These are phyloP conservation scores for Axinella damicornis DNA, from an alignment of 37 sponge, comb jelly and placozoan genomes.

Conservation along the genomic window DNA sequence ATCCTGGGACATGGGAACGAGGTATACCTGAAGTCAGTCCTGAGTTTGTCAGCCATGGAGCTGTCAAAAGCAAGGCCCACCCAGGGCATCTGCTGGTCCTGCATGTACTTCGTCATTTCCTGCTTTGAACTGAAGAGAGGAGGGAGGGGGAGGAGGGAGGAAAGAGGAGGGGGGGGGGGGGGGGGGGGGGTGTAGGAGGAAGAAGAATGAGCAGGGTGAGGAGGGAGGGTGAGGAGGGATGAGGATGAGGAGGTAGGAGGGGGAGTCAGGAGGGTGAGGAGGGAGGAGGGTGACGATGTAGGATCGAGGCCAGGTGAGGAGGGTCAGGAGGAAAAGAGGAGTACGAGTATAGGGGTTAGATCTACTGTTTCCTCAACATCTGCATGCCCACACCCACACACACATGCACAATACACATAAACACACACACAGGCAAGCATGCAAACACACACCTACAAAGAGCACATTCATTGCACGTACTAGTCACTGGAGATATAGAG, in stretches of 20 bases:
- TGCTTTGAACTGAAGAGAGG: slow-evolving; percentile 43
- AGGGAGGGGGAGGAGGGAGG: not conserved
- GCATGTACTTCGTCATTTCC: slow-evolving; percentile 77
- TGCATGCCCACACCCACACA: too few species aligned
- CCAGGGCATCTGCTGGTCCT: slow-evolving; percentile 76
- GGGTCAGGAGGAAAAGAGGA: not conserved
- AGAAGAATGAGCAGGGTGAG: not conserved
- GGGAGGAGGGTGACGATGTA: not conserved
- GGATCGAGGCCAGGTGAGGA: not conserved
- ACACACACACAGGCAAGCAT: too few species aligned
- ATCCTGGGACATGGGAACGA: too few species aligned
- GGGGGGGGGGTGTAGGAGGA: not conserved
- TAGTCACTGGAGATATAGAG: slow-evolving; percentile 89
- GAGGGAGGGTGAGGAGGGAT: too few species aligned
- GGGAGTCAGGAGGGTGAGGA: not conserved
- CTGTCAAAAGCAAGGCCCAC: slow-evolving; percentile 42
- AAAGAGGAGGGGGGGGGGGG: not conserved
- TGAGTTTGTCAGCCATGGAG: slow-evolving; percentile 50
- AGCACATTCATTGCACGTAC: slow-evolving; percentile 40
- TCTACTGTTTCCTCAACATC: too few species aligned
- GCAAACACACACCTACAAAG: not conserved
- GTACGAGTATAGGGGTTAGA: not conserved
- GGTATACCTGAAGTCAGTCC: slow-evolving; percentile 58
- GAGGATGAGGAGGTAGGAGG: too few species aligned
- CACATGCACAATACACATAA: too few species aligned